Evolutionary conservation across 1,140 invertebrate species (phyloP).

Genomic region (Tetranychus cinnabarinus): DNA sequence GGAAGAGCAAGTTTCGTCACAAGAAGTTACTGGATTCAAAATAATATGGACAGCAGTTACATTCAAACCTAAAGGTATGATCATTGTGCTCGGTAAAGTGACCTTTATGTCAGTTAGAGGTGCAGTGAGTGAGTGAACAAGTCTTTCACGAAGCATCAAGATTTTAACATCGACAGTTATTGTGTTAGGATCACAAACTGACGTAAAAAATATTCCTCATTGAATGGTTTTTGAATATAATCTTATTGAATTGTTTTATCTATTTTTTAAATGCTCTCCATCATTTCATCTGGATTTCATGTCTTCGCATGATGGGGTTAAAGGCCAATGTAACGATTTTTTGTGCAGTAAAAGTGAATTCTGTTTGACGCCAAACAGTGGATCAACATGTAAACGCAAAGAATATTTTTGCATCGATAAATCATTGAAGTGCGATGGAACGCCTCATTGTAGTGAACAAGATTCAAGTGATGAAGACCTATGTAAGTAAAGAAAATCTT

Average conservation of each 20-base stretch:
- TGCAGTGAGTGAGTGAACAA: no score
- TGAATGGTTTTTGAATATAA: no score
- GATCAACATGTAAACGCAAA: constrained; percentile 13
- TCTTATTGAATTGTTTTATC: no score
- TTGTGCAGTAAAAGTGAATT: constrained; percentile 12
- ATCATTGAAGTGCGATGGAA: constrained; percentile 19
- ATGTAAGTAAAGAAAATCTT: constrained; percentile 12
- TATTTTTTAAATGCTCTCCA: no score
- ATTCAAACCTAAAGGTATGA: constrained; percentile 12
- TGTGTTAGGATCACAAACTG: no score
- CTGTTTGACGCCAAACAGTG: constrained; percentile 13
- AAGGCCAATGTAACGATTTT: constrained; percentile 9
- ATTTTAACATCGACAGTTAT: no score
- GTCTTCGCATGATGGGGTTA: no score
- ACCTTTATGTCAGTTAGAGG: no score
- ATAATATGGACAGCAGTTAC: constrained; percentile 20
- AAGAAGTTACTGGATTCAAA: constrained; percentile 16
- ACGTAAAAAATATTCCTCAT: no score
- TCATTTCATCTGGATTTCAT: no score
- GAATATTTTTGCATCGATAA: constrained; percentile 19
- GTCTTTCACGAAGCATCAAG: no score
- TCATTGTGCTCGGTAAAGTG: no score
- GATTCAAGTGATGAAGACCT: constrained; percentile 20
- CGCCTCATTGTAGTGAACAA: constrained; percentile 20
- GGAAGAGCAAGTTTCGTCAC: neutral